Conservation (phyloP, 2,113 vertebrate species). For the Carassius gibelio region DNA sequence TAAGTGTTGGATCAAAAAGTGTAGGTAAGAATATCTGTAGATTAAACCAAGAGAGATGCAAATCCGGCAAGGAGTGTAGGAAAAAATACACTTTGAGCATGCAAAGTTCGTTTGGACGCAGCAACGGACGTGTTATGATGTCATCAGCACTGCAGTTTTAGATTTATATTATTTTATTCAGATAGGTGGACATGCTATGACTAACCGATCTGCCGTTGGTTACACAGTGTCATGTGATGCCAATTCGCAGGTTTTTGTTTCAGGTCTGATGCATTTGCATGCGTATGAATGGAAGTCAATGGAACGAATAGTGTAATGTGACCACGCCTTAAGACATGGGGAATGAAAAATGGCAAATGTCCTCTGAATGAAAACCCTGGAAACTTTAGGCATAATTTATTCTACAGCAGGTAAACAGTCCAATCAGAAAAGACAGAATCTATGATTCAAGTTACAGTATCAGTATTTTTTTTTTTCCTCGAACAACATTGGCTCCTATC, state of each 20-base stretch:
- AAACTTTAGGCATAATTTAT: background rate
- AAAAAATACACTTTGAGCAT: background rate
- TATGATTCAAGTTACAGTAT: background rate
- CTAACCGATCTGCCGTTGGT: no score
- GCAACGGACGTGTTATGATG: no score
- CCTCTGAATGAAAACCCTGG: background rate
- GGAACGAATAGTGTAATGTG: no score
- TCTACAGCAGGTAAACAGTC: background rate
- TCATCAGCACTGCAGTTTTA: no score
- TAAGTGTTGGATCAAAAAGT: background rate
- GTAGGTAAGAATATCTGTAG: background rate
- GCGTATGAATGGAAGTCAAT: no score
- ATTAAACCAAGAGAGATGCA: background rate
- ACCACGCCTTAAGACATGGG: constrained; percentile 36
- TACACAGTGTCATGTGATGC: no score
- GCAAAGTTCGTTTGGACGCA: no score
- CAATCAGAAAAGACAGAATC: background rate
- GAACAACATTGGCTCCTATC: background rate
- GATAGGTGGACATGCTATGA: no score
- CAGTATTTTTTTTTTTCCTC: background rate
- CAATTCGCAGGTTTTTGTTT: no score
- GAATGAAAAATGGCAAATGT: constrained; percentile 20
- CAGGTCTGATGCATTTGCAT: no score
- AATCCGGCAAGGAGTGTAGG: background rate
- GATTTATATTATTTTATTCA: no score